Base-by-base conservation (phyloP, 2,797 vertebrate species). In the Diplodus sargus region DNA sequence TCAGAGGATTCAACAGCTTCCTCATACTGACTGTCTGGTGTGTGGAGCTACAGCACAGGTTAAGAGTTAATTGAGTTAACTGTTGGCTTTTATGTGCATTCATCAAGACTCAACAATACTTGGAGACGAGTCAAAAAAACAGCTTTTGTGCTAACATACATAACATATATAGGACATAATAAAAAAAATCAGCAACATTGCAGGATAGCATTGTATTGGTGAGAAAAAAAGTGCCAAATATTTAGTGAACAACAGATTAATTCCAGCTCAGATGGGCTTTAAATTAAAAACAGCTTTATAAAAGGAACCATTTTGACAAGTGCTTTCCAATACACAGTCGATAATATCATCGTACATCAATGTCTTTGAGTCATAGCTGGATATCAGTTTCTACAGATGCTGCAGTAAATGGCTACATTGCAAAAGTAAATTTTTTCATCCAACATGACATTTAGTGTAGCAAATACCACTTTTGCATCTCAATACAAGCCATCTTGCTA, bases 51-150 rank as follows among this genome's bases (percentile, higher is more conserved):
- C 2, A 57, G 30, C 22, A 23, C 15, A 45, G 52, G 43, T 69
- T 52, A 4, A 61, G 10, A 57, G 3, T 34, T 75, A 52, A 54
- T 49, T 49, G 13, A 28, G 14, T 54, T 2, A 70, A 62, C 57
- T 58, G 17, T 68, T 49, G 60, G 17, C 57, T 39, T 80, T 67
- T 4, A 2, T 67, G 28, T 7, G 10, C 42, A 25, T 18, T 25
- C 6, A 39, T 22, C 65, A 74, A 30, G 1, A 72, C 18, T 52
- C 25, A 72, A 47, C 3, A 63, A 62, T 51, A 76, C 17, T 30
- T 10, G 49, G 1, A 51, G 12, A 25, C 12, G 9, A 42, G 2
- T 53, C 39, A 42, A 63, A 75, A 30, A 70, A 47, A 68, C 54
- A 22, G 12, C 48, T 70, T 75, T 30, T 20, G 3, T 48, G 20